Evolutionary conservation across 2,797 vertebrate species (phyloP), one percentile per base, ranked within the genome.

Genomic region (Acanthurus lineatus): DNA sequence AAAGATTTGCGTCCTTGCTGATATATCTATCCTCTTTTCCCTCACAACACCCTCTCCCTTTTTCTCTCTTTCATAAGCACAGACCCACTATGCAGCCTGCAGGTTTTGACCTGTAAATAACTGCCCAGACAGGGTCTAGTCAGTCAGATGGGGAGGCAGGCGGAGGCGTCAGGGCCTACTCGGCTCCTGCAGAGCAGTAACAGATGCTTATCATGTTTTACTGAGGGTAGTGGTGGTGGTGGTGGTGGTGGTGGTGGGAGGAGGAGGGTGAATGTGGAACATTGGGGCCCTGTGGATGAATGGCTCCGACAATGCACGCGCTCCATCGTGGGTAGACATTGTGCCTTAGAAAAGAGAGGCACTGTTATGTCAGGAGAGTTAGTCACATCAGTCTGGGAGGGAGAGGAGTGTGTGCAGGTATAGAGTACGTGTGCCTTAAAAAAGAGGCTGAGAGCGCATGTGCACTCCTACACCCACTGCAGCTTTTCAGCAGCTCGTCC

Each of bases 91-190:
- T 58, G 59, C 88, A 84, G 92, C 91, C 93, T 95, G 92, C 94
- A 96, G 95, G 95, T 95, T 96, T 95, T 96, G 93, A 96, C 95
- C 94, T 96, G 96, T 92, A 89, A 91, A 79, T 85, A 89, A 93
- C 82, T 95, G 95, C 94, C 93, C 92, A 92, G 93, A 92, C 95
- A 94, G 81, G 85, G 94, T 91, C 90, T 94, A 89, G 91, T 91
- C 94, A 94, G 92, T 93, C 93, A 93, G 92, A 93, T 92, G 91
- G 87, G 76, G 60, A 87, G 86, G 83, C 86, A 93, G 81, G 78
- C 81, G 73, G 79, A 75, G 83, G 91, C 84, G 83, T 90, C 90
- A 82, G 80, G 82, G 83, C 88, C 84, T 79, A 84, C 85, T 74
- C 22, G 69, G 86, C 87, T 92, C 92, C 88, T 90, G 89, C 78